Evolutionary conservation across 2,888 invertebrate species (phyloP), one percentile per base, ranked within the genome.

Genomic region (Flexamia atlantica): DNA sequence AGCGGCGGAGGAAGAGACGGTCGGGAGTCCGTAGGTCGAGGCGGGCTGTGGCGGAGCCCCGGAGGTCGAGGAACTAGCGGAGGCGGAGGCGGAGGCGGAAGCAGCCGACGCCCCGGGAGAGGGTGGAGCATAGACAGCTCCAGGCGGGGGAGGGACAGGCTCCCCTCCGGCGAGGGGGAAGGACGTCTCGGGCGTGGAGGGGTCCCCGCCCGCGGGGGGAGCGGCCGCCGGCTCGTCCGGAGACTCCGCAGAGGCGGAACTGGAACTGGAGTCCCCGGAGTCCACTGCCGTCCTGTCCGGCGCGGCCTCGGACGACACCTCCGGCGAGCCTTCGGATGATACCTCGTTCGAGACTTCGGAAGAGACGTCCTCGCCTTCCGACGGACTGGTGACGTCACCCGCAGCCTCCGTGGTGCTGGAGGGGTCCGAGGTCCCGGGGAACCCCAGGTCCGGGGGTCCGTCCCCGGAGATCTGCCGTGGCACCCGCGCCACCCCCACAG

Each of bases 381-480:
- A 12, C n/a, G n/a, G n/a, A n/a, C n/a, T n/a, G 10, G 53, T 23
- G 20, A 14, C 14, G 20, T 53, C 53, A 2, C 9, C 53, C 5
- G 20, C 53, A 46, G 46, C 46, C 17, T 46, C 46, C 46, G 46
- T 46, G 12, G 40, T 9, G 46, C 12, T 14, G 36, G 36, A 36
- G 4, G 36, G 9, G 36, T 7, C 5, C 7, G 7, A 9, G 12
- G 46, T 17, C 46, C 7, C 4, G 2, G 12, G 12, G 46, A 46
- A 46, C 46, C 46, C 46, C 46, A 46, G 46, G 17, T 46, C 46
- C 46, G 46, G 46, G 14, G 46, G 46, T 46, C 46, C 46, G 46
- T 46, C 46, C 20, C 23, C 53, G 5, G 20, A 7, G 20, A 53
- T 2, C 53, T 53, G 53, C 53, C 53, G 20, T 7, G 53, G 14